phyloP scores from a whole-genome alignment of 2,113 vertebrate genomes.

The Melanotaenia duboulayi region DNA sequence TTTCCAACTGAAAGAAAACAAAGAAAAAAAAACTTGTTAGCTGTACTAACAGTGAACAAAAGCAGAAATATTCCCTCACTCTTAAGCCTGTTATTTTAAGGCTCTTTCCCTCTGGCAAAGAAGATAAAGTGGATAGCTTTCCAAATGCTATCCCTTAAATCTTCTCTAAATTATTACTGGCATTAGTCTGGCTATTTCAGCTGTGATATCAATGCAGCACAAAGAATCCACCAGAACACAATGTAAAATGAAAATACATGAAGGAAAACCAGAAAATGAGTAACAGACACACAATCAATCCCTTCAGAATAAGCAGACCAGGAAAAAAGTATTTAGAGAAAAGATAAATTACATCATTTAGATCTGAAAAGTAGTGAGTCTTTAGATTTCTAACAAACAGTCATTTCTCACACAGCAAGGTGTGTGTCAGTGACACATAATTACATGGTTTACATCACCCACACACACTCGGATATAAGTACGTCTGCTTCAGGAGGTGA shows the following conservation, averaged over 20 bases:
- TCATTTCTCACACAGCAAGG: constrained; percentile 27
- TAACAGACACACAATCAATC: constrained; percentile 42
- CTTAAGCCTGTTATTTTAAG: constrained; percentile 66
- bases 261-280: constrained; percentile 36
- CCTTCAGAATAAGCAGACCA: background rate
- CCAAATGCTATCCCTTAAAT: constrained; percentile 71
- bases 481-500: constrained; percentile 66
- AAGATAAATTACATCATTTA: constrained; percentile 43
- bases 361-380: constrained; percentile 28
- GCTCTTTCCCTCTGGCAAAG: constrained; percentile 55
- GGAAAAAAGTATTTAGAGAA: constrained; percentile 10
- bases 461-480: constrained; percentile 14
- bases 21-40: constrained; percentile 33
- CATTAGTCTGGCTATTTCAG: constrained; percentile 67
- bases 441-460: constrained; percentile 53
- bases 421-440: constrained; percentile 52
- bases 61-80: constrained; percentile 65
- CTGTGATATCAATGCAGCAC: constrained; percentile 68
- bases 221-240: constrained; percentile 53
- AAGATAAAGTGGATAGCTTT: constrained; percentile 62
- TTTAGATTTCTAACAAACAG: constrained; percentile 31
- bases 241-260: constrained; percentile 54
- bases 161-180: constrained; percentile 69
- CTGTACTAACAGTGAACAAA: constrained; percentile 52
- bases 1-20: constrained; percentile 30